Base-by-base conservation (phyloP, 2,797 vertebrate genomes). In the Micrastur ruficollis region DNA sequence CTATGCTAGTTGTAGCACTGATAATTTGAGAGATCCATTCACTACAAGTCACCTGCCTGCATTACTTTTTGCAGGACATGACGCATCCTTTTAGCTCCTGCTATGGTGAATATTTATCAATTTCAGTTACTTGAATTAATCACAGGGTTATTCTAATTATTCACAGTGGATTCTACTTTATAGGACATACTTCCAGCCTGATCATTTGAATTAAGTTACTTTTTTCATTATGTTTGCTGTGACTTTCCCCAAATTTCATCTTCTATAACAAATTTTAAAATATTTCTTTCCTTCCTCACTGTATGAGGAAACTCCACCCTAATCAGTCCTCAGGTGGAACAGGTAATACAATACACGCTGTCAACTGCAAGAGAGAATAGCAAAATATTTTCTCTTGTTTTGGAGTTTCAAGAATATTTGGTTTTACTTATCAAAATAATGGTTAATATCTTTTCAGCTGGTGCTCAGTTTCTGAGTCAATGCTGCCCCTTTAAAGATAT, bases 231-330 rank as follows among this genome's bases (percentile, higher is more conserved):
- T 34, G 40, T 82, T 76, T 81, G 22, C 72, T 75, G 15, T 79
- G 50, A 42, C 53, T 85, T 78, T 58, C 12, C 18, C 34, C 25
- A 70, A 52, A 58, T 86, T 84, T 81, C 5, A 73, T 83, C 11
- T 55, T 49, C 49, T 75, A 8, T 81, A 92, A 46, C 67, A 14
- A 42, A 70, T 79, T 88, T 55, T 9, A 4, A 76, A 94, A 49
- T 67, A 47, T 22, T 92, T 89, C 29, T 86, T 93, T 90, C 59
- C 70, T 81, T 86, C 12, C 8, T 92, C 22, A 19, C 22, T 38
- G 11, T 53, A 18, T 67, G 47, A 96, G 74, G 92, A 94, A 95
- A 92, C 88, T 76, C 55, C 73, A 90, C 92, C 88, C 63, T 76
- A 14, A 65, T 76, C 25, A 70, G 55, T 52, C n/a, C 44, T 88